A percentile compares a stretch with the other conserved stretches of the same genome.
Evolutionary conservation across 2,113 vertebrate genomes (phyloP).

Genomic region (Lontra canadensis): DNA sequence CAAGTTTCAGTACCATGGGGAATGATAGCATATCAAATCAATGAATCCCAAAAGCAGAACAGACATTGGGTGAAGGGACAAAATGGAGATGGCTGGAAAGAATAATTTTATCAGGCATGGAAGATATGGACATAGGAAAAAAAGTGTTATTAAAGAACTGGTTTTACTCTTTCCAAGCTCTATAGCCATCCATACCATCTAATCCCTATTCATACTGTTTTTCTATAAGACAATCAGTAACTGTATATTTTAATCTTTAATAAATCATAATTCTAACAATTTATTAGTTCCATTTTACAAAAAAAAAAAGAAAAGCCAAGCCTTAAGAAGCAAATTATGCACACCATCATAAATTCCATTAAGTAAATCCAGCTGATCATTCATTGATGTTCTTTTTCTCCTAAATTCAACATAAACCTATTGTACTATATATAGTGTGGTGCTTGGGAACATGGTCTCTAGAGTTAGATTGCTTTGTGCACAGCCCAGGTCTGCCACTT

Average conservation of each 20-base stretch:
- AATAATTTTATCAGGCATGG: not conserved
- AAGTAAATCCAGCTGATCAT: not conserved
- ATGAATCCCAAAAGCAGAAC: not conserved
- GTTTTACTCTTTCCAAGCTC: not conserved
- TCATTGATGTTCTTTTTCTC: not conserved
- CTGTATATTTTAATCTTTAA: not conserved
- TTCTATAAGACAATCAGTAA: not conserved
- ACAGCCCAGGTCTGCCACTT: not conserved
- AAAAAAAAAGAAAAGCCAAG: not conserved
- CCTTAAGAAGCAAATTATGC: not conserved
- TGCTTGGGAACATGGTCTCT: not conserved
- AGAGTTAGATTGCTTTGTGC: not conserved
- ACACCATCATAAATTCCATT: not conserved
- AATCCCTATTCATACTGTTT: not conserved
- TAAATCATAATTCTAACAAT: not conserved
- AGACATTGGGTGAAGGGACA: not conserved
- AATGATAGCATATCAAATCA: not conserved
- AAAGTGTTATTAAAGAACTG: not conserved
- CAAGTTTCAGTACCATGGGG: not conserved
- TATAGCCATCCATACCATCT: not conserved
- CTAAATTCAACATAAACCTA: not conserved
- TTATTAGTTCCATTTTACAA: not conserved
- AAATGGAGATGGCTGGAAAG: not conserved
- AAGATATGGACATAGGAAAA: not conserved
- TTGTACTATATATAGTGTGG: accelerated